A percentile compares a stretch with the other conserved stretches of the same genome.
These are phyloP conservation scores for Vesta saturnalis DNA, from an alignment of 2,888 invertebrate species.

Conservation along the genomic window DNA sequence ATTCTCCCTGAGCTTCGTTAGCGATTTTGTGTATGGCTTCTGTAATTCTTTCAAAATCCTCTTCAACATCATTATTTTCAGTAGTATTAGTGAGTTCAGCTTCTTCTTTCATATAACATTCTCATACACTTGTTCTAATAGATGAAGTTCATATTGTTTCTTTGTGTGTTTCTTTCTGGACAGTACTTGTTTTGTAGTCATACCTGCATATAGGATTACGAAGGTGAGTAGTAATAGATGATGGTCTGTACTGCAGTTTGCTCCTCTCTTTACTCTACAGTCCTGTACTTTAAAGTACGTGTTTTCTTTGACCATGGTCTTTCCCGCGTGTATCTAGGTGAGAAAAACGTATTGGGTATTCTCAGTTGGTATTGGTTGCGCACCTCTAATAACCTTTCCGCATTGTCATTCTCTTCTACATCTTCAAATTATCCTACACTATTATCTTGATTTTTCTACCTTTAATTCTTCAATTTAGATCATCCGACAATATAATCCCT, in stretches of 20 bases:
- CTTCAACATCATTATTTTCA: not conserved
- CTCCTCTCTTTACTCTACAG: conserved; percentile 7
- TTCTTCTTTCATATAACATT: not conserved
- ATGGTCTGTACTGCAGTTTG: conserved; percentile 11
- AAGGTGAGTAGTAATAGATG: not conserved
- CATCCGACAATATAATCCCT: conserved; percentile 3
- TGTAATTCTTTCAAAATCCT: not conserved
- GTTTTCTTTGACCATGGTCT: not conserved
- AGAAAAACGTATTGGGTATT: conserved; percentile 3
- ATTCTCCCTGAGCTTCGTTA: not conserved
- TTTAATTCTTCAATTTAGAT: conserved; percentile 12
- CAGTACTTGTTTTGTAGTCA: not conserved
- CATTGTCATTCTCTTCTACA: conserved; percentile 4
- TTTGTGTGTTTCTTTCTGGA: not conserved
- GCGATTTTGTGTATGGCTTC: not conserved
- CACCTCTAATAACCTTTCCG: conserved; percentile 3
- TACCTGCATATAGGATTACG: not conserved
- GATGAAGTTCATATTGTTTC: too few relatives aligned
- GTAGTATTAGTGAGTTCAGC: not conserved
- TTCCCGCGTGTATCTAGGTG: conserved; percentile 2
- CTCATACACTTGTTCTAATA: conserved; percentile 8
- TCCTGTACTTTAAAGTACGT: not conserved
- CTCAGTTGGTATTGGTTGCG: conserved; percentile 1
- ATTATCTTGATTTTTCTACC: too few relatives aligned
- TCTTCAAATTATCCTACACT: not conserved